Evolutionary conservation across 2,797 vertebrate species (phyloP), one percentile per base, ranked within the genome.

Genomic region (Pteropus rufus): DNA sequence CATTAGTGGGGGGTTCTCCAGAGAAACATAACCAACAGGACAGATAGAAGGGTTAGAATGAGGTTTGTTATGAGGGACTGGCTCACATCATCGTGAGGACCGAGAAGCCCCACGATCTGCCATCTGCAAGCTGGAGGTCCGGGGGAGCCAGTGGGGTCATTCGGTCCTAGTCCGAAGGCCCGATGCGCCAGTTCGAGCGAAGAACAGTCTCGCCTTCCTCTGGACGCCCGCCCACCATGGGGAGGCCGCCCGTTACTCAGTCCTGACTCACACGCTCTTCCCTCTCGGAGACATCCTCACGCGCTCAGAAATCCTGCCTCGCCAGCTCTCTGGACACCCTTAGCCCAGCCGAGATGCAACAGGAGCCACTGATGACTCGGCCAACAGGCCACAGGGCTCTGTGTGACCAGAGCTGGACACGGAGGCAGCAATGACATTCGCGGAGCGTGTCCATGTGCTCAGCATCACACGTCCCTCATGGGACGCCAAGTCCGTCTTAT

Each of bases 141-240:
- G 0, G 44, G 44, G 39, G 9, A 12, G 36, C 81, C 0, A 2
- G 0, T 4, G 31, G 46, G 4, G 24, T 7, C 6, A 18, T 10
- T 31, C 2, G 10, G 11, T 10, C 69, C 31, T 10, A 5, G 31
- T 52, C 54, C 1, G 34, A 34, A 29, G 21, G 10, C 24, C 56
- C 1, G 1, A 18, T 3, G 7, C 19, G 52, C 24, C 52, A 9
- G 39, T 23, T 62, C 52, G 3, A 36, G 62, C n/a, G 1, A 15
- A 1, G n/a, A 39, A 41, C 44, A 67, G 46, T 16, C 2, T 19
- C 0, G 0, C 56, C 56, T 44, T 34, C 54, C 26, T 52, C 31
- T 4, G 34, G 54, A 4, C 1, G 8, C 56, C 36, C 0, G 0
- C 49, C 49, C 67, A 31, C 49, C 0, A 1, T 4, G 7, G 29